phyloP scores from a whole-genome alignment of 2,797 vertebrate genomes.

The Tympanoctomys barrerae region DNA sequence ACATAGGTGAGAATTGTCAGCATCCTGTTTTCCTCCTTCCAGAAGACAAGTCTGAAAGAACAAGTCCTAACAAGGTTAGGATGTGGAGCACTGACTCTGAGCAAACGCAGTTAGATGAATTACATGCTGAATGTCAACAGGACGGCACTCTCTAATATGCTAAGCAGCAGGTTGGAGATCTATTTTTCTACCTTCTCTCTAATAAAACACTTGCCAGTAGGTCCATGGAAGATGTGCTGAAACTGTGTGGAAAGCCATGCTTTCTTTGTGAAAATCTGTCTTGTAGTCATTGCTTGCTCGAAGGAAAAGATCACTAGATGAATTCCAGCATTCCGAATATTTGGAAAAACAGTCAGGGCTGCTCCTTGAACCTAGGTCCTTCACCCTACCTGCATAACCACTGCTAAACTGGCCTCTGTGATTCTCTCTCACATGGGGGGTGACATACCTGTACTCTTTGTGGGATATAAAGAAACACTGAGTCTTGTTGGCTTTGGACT shows the following conservation, averaged over 20 bases:
- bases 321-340: no score
- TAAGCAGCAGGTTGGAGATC: neutral
- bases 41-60: slow-evolving; percentile 37
- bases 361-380: no score
- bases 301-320: no score
- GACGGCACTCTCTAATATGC: neutral
- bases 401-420: neutral
- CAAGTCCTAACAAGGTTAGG: slow-evolving; percentile 38
- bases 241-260: neutral
- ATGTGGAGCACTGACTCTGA: slow-evolving; percentile 17
- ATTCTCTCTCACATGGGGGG: neutral
- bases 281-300: neutral
- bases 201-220: neutral
- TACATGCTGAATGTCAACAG: slow-evolving; percentile 24
- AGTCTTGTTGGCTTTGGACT: neutral
- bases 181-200: neutral
- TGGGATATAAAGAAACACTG: neutral
- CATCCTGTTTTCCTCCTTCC: neutral
- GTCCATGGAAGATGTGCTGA: neutral
- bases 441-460: neutral
- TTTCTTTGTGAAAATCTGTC: neutral
- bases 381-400: neutral
- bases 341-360: no score
- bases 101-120: slow-evolving; percentile 44
- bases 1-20: neutral